Percentiles rank a stretch among this genome's conserved stretches.
These are phyloP conservation scores for Drosophila mercatorum DNA, from an alignment of 2,888 invertebrate genomes.

Conservation along the genomic window DNA sequence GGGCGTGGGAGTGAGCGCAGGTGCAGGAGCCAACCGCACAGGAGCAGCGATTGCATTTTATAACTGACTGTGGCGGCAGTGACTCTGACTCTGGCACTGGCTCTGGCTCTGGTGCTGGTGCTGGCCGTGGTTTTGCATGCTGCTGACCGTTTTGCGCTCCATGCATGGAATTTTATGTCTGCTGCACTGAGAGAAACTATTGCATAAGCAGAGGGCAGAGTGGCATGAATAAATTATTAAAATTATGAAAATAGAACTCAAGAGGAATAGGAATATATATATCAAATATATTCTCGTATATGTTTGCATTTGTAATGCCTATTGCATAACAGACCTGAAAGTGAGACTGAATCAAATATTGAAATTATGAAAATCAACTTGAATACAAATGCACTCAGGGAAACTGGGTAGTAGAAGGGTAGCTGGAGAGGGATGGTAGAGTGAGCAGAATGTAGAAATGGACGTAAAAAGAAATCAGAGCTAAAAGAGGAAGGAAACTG, in stretches of 20 bases:
- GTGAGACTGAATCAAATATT: background rate
- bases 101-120: slow-evolving; percentile 13
- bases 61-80: slow-evolving; percentile 27
- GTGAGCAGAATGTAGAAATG: background rate
- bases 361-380: background rate
- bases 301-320: no score
- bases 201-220: background rate
- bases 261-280: background rate
- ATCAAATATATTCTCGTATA: no score
- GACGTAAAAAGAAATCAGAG: background rate
- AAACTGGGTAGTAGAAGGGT: background rate
- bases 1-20: background rate
- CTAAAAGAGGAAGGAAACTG: no score
- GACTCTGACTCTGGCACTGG: background rate
- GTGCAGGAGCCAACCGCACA: slow-evolving; percentile 13
- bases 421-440: background rate
- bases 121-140: slow-evolving; percentile 19
- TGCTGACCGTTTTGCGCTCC: slow-evolving; percentile 14
- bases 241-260: background rate
- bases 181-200: slow-evolving; percentile 1
- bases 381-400: background rate
- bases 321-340: background rate
- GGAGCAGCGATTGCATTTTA: slow-evolving; percentile 58
- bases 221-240: background rate
- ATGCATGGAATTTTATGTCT: slow-evolving; percentile 2